Percentiles rank a stretch among this genome's conserved stretches.
Evolutionary conservation across 1,140 invertebrate species (phyloP).

Genomic region (Dufourea novaeangliae): DNA sequence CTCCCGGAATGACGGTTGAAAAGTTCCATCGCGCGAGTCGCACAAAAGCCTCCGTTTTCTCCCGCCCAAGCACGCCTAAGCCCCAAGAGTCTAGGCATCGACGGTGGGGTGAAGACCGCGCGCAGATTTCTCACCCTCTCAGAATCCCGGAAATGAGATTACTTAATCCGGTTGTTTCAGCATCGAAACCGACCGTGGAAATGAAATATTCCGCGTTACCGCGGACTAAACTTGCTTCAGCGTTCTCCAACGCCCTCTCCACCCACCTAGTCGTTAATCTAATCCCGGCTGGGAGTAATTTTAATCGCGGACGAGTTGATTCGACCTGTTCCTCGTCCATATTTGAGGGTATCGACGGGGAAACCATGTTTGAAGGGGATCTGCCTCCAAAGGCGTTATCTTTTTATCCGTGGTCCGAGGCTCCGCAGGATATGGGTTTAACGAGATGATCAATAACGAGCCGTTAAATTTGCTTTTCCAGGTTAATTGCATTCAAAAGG

Average conservation of each 20-base stretch:
- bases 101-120: slow-evolving; percentile 6
- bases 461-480: background rate
- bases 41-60: slow-evolving; percentile 44
- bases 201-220: slow-evolving; percentile 71
- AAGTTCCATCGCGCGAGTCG: slow-evolving; percentile 35
- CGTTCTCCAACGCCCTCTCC: background rate
- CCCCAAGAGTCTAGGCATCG: slow-evolving; percentile 21
- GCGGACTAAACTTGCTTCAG: slow-evolving; percentile 11
- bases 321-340: background rate
- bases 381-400: background rate
- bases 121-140: slow-evolving; percentile 43
- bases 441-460: slow-evolving; percentile 10
- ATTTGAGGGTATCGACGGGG: background rate
- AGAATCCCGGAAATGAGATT: slow-evolving; percentile 70
- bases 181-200: slow-evolving; percentile 71
- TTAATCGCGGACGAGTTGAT: slow-evolving; percentile 22
- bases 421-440: background rate
- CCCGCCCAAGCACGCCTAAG: slow-evolving; percentile 26
- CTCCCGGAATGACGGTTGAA: slow-evolving; percentile 29
- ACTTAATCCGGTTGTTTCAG: slow-evolving; percentile 73
- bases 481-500: background rate
- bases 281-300: slow-evolving; percentile 33
- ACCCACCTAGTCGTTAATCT: slow-evolving; percentile 16
- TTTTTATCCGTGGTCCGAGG: background rate
- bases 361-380: background rate